Conservation (phyloP, 2,113 vertebrate species). For the Montifringilla adamsi region DNA sequence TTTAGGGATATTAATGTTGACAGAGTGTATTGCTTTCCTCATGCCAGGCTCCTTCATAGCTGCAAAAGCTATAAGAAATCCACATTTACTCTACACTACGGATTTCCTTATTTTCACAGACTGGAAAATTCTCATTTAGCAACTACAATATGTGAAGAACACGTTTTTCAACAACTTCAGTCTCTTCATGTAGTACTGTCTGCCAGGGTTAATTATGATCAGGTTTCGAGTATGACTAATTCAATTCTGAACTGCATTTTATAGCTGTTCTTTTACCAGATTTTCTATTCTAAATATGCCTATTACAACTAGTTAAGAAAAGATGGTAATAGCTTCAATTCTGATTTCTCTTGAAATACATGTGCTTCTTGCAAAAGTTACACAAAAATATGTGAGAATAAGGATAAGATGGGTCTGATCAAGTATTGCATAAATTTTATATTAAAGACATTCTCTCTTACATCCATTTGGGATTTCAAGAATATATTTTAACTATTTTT, state of each 20-base stretch:
- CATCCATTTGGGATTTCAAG: not conserved
- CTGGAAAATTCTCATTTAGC: conserved; percentile 1
- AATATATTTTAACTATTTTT: not conserved
- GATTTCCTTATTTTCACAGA: not conserved
- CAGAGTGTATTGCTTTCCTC: not conserved
- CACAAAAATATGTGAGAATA: not conserved
- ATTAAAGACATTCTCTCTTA: not conserved
- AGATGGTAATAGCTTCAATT: not conserved
- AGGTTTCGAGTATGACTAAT: not conserved
- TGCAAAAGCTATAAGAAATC: not conserved
- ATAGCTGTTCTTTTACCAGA: not conserved
- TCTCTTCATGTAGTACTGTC: not conserved
- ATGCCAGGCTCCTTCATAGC: not conserved
- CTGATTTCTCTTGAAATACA: not conserved
- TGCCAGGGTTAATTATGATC: not conserved
- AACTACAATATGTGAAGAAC: not conserved
- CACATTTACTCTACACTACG: not conserved
- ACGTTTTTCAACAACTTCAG: not conserved
- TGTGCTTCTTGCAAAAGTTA: not conserved
- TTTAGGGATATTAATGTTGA: not conserved
- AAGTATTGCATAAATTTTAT: not conserved
- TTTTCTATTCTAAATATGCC: not conserved
- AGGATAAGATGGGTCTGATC: not conserved
- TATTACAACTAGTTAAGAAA: not conserved
- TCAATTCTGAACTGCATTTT: not conserved